These are phyloP conservation scores for Isoperla grammatica DNA, from an alignment of 2,888 invertebrate genomes.

Conservation along the genomic window DNA sequence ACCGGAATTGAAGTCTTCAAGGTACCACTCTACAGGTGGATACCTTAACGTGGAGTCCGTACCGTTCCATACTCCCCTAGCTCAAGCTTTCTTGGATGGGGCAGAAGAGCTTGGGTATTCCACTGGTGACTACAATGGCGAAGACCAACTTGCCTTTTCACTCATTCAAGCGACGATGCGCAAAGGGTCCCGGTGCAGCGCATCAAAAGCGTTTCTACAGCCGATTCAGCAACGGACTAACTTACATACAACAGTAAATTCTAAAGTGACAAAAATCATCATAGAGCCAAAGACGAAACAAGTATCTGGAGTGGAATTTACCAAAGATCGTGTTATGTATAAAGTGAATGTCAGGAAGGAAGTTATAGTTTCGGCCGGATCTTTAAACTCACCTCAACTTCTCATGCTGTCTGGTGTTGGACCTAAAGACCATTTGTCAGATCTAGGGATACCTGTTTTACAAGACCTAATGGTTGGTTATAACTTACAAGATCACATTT, in stretches of 20 bases:
- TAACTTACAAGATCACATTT: constrained; percentile 60
- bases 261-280: constrained; percentile 51
- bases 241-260: constrained; percentile 51
- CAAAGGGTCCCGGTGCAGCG: no score
- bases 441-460: constrained; percentile 51
- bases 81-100: constrained; percentile 51
- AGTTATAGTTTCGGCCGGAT: constrained; percentile 68
- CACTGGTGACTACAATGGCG: constrained; percentile 39
- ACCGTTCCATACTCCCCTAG: constrained; percentile 51
- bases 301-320: constrained; percentile 53
- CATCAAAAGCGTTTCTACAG: constrained; percentile 44
- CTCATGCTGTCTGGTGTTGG: constrained; percentile 73
- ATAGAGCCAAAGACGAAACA: constrained; percentile 47
- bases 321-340: constrained; percentile 43
- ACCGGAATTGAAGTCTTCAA: constrained; percentile 45
- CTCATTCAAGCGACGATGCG: no score
- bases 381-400: constrained; percentile 75
- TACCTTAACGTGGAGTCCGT: constrained; percentile 52
- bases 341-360: constrained; percentile 55
- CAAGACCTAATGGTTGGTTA: constrained; percentile 57
- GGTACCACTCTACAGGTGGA: constrained; percentile 53
- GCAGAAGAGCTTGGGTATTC: no score
- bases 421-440: constrained; percentile 52
- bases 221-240: constrained; percentile 50
- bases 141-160: no score